phyloP scores from a whole-genome alignment of 2,797 vertebrate genomes.

The Peromyscus nudipes region DNA sequence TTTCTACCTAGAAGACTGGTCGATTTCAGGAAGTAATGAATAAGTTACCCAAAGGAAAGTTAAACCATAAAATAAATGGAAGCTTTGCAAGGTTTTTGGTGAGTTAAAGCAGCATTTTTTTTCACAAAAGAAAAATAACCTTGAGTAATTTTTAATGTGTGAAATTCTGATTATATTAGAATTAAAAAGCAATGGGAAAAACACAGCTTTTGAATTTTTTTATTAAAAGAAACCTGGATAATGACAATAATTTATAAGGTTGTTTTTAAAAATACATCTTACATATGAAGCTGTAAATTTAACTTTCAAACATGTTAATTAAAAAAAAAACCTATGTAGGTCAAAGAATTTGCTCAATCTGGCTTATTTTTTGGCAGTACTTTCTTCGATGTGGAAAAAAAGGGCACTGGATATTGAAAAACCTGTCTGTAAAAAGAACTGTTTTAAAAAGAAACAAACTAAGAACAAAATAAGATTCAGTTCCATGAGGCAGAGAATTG shows the following conservation, averaged over 20 bases:
- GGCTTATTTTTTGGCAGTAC: constrained; percentile 48
- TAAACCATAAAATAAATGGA: constrained; percentile 64
- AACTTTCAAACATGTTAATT: constrained; percentile 36
- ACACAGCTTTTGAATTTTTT: constrained; percentile 38
- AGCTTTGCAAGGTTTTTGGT: constrained; percentile 69
- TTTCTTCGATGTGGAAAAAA: constrained; percentile 2
- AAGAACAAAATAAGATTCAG: background rate
- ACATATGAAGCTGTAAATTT: constrained; percentile 42
- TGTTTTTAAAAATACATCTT: constrained; percentile 37
- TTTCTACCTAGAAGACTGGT: constrained; percentile 66
- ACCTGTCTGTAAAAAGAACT: constrained; percentile 24
- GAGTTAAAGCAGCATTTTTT: constrained; percentile 60
- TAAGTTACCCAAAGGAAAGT: constrained; percentile 44
- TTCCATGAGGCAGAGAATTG: background rate
- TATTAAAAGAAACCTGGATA: constrained; percentile 17
- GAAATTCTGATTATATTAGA: constrained; percentile 47
- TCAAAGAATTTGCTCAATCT: constrained; percentile 45
- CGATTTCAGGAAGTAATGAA: constrained; percentile 64
- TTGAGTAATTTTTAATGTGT: constrained; percentile 64
- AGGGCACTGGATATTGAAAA: constrained; percentile 9
- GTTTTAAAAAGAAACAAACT: constrained; percentile 21
- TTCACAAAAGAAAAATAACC: constrained; percentile 50
- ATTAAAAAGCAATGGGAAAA: constrained; percentile 36
- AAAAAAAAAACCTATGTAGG: background rate
- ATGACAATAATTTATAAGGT: constrained; percentile 39